Conservation (phyloP, 1,140 invertebrate genomes). For the Oreohelix idahoensis region DNA sequence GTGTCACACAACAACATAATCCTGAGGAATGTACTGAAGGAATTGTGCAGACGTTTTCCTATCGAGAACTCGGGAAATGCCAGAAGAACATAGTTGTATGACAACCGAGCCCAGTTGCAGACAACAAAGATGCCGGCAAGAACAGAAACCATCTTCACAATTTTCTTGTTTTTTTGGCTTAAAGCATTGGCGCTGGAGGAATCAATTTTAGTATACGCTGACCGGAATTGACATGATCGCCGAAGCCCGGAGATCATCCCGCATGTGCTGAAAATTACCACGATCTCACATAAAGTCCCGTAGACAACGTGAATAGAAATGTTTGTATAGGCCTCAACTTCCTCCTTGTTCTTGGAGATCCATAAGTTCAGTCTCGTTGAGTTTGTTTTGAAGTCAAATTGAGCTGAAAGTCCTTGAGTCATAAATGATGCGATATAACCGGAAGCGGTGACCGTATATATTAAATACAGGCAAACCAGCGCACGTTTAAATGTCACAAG, state of each 20-base stretch:
- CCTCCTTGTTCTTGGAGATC: not conserved
- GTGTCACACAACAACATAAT: not conserved
- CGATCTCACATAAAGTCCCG: not conserved
- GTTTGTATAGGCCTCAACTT: not conserved
- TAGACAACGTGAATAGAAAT: not conserved
- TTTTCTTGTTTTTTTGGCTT: not conserved
- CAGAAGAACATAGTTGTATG: not conserved
- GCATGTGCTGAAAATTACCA: not conserved
- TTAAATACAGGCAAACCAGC: not conserved
- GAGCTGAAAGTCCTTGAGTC: not conserved
- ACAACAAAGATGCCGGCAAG: conserved; percentile 9
- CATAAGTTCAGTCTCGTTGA: not conserved
- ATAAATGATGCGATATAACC: not conserved
- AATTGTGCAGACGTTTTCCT: not conserved
- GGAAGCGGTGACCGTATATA: not conserved
- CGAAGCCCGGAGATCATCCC: not conserved
- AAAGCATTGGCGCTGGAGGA: not conserved
- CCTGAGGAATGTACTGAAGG: not conserved
- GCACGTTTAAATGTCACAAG: not conserved
- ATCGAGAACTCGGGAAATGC: not conserved
- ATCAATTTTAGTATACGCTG: not conserved
- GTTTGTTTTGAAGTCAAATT: not conserved
- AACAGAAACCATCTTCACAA: conserved; percentile 14
- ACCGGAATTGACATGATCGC: not conserved
- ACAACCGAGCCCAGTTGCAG: not conserved